A percentile compares a stretch with the other conserved stretches of the same genome.
Evolutionary conservation across 2,113 vertebrate species (phyloP).

Genomic region (Pleuronectes platessa): DNA sequence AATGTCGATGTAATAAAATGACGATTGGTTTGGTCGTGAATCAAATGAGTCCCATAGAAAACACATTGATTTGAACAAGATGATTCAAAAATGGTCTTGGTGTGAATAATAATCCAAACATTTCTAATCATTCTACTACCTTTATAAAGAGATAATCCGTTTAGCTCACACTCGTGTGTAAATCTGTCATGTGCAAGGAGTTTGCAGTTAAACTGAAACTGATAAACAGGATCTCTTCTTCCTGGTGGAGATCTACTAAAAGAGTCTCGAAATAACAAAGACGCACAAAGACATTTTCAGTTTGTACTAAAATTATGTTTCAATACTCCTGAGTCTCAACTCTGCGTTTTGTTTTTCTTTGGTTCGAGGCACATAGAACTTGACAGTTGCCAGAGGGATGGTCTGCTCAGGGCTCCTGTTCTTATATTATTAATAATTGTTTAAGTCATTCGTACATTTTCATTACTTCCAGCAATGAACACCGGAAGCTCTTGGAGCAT

Average conservation of each 20-base stretch:
- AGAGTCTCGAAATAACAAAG: too few species aligned
- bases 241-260: too few species aligned
- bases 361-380: constrained; percentile 8
- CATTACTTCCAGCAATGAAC: constrained; percentile 2
- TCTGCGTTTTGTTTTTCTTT: constrained; percentile 11
- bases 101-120: not conserved
- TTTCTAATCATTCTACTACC: not conserved
- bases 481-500: constrained; percentile 28
- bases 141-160: too few species aligned
- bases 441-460: constrained; percentile 36
- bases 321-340: constrained; percentile 5
- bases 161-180: too few species aligned
- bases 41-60: too few species aligned
- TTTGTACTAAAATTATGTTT: constrained; percentile 1
- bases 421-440: constrained; percentile 36
- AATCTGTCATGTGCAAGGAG: too few species aligned
- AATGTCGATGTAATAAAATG: too few species aligned
- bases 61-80: too few species aligned
- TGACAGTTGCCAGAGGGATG: constrained; percentile 3
- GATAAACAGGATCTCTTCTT: too few species aligned
- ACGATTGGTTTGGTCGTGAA: too few species aligned
- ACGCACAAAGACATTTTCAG: not conserved
- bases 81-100: not conserved
- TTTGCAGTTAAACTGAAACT: too few species aligned
- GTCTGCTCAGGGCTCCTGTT: constrained; percentile 21